Evolutionary conservation across 2,113 vertebrate genomes (phyloP).

Genomic region (Dromiciops gliroides): DNA sequence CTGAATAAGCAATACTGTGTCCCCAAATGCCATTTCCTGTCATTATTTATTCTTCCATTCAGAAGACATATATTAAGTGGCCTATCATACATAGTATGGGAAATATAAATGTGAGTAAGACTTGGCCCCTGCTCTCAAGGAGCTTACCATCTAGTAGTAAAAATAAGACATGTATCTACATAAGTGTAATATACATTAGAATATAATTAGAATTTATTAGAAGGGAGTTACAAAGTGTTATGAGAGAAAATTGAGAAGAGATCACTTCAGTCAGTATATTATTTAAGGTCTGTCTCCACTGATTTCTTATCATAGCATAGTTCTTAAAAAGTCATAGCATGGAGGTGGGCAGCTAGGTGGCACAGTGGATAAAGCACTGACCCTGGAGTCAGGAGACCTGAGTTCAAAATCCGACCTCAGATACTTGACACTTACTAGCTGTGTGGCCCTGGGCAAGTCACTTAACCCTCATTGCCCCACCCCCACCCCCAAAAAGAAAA

Average conservation of each 20-base stretch:
- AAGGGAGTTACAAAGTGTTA: background rate
- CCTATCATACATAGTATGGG: background rate
- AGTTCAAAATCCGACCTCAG: too few relatives aligned
- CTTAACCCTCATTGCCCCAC: too few relatives aligned
- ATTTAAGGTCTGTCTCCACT: background rate
- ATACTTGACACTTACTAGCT: too few relatives aligned
- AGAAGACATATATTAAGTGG: background rate
- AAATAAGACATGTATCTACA: background rate
- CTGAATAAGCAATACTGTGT: conserved; percentile 3
- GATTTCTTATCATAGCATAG: background rate
- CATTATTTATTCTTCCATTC: too few relatives aligned
- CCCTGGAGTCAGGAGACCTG: too few relatives aligned
- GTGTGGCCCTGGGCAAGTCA: too few relatives aligned
- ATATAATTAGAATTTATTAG: background rate
- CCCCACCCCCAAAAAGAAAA: too few relatives aligned
- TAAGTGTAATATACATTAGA: background rate
- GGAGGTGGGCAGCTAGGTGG: too few relatives aligned
- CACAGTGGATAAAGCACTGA: too few relatives aligned
- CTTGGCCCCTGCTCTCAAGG: background rate
- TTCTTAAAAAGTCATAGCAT: background rate
- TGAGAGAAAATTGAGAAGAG: background rate
- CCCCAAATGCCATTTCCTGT: background rate
- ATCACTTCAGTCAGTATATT: background rate
- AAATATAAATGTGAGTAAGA: background rate
- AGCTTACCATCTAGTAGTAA: background rate